These are phyloP conservation scores for Centroberyx gerrardi DNA, from an alignment of 2,797 vertebrate genomes.

Conservation along the genomic window DNA sequence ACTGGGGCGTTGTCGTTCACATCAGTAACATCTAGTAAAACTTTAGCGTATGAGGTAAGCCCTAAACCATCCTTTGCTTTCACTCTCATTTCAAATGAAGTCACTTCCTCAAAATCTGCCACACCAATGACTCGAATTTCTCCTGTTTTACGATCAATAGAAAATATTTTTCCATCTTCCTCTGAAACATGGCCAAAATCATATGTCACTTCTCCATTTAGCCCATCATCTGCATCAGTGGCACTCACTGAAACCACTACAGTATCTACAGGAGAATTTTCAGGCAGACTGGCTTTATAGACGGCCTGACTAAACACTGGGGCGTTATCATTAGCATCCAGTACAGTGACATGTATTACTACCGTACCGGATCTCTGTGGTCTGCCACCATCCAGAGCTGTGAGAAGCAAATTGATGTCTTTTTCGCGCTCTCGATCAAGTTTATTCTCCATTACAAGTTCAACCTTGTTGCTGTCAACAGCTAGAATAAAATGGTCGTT, in stretches of 20 bases:
- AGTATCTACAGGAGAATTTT: slow-evolving; percentile 71
- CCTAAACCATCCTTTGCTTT: slow-evolving; percentile 68
- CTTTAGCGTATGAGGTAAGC: slow-evolving; percentile 28
- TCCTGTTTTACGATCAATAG: slow-evolving; percentile 37
- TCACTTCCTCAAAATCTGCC: slow-evolving; percentile 56
- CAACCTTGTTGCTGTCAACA: slow-evolving; percentile 43
- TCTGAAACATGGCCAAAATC: slow-evolving; percentile 54
- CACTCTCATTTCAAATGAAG: slow-evolving; percentile 51
- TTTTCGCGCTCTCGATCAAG: slow-evolving; percentile 56
- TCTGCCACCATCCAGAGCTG: slow-evolving; percentile 69
- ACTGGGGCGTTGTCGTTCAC: slow-evolving; percentile 81
- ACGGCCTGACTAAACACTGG: slow-evolving; percentile 79
- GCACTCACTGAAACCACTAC: slow-evolving; percentile 62
- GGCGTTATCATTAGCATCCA: slow-evolving; percentile 85
- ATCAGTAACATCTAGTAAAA: slow-evolving; percentile 75
- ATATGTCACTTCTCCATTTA: slow-evolving; percentile 80
- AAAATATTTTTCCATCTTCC: slow-evolving; percentile 28
- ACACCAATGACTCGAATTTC: slow-evolving; percentile 39
- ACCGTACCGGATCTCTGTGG: slow-evolving; percentile 67
- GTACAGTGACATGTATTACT: slow-evolving; percentile 68
- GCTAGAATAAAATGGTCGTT: slow-evolving; percentile 53
- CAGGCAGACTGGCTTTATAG: slow-evolving; percentile 78
- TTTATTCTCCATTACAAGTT: slow-evolving; percentile 40
- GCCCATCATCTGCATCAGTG: slow-evolving; percentile 77
- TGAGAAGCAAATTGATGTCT: slow-evolving; percentile 43